Base-by-base conservation (phyloP, 2,797 vertebrate species). In the Falco biarmicus region DNA sequence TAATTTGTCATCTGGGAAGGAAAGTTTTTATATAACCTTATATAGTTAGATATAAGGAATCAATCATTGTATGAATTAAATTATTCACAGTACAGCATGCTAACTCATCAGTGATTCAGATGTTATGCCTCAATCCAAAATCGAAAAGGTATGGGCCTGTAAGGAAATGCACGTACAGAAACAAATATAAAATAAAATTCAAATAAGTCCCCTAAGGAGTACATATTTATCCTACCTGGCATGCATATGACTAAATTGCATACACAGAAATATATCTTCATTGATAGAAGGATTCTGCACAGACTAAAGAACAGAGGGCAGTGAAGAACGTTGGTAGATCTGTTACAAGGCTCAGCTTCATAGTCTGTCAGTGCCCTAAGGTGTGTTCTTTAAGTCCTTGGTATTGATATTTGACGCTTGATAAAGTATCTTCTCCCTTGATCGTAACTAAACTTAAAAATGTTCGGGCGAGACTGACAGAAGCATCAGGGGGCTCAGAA, bases 1-100 rank as follows among this genome's bases (percentile, higher is more conserved):
- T 80, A 94, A 81, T 91, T 93, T 91, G 17, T 90, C 64, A 37
- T 91, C 47, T 84, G 63, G 84, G 60, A 84, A 75, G 21, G 50
- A 85, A 93, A 16, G 5, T 7, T 86, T 84, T 86, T 57, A 12
- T 39, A 50, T 31, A 60, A 26, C 8, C 59, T 89, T 48, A 32
- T 15, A 65, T 10, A 37, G 39, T 50, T 57, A 84, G 20, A 82
- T 76, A 74, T 85, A 70, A 88, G 43, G 45, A 91, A 83, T 79
- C 43, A 91, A 87, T 47, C 6, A n/a, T 15, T 28, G 8, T 28
- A 53, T 60, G 25, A 84, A 53, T 63, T 54, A 54, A 86, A 87
- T 73, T 83, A 29, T 18, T 63, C 71, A 79, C 31, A 50, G 34
- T 12, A 63, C 15, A 56, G 12, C 3, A 0, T 41, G 10, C 5